phyloP scores from a whole-genome alignment of 2,888 invertebrate species.

The Agonum fuliginosum region DNA sequence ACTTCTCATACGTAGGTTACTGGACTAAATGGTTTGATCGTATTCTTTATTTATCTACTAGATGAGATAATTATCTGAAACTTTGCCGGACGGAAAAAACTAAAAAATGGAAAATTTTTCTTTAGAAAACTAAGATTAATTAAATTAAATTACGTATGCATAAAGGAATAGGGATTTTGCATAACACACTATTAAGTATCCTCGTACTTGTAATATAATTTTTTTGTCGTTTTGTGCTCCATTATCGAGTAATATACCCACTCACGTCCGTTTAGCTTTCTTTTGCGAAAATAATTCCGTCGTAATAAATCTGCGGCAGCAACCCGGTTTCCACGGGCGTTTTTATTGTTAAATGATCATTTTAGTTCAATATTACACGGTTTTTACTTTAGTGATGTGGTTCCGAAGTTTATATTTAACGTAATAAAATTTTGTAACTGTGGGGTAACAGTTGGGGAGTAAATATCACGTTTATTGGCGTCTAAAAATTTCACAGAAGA shows the following conservation, averaged over 20 bases:
- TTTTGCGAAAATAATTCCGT: not conserved
- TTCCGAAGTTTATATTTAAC: not conserved
- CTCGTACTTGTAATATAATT: not conserved
- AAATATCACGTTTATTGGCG: not conserved
- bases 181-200: not conserved
- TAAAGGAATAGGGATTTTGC: not conserved
- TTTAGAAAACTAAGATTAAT: no score
- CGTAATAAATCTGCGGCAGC: not conserved
- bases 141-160: not conserved
- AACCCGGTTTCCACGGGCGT: not conserved
- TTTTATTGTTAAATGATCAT: conserved; percentile 17
- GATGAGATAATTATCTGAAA: no score
- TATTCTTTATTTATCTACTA: no score
- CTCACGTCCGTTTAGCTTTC: conserved; percentile 4
- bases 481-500: not conserved
- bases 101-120: no score
- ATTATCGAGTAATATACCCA: not conserved
- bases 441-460: not conserved
- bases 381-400: not conserved
- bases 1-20: no score
- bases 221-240: not conserved
- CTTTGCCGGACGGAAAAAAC: no score
- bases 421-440: conserved; percentile 8
- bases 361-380: conserved; percentile 3
- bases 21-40: no score